Evolutionary conservation across 2,888 invertebrate species (phyloP), one percentile per base, ranked within the genome.

Genomic region (Steinernema hermaphroditum): DNA sequence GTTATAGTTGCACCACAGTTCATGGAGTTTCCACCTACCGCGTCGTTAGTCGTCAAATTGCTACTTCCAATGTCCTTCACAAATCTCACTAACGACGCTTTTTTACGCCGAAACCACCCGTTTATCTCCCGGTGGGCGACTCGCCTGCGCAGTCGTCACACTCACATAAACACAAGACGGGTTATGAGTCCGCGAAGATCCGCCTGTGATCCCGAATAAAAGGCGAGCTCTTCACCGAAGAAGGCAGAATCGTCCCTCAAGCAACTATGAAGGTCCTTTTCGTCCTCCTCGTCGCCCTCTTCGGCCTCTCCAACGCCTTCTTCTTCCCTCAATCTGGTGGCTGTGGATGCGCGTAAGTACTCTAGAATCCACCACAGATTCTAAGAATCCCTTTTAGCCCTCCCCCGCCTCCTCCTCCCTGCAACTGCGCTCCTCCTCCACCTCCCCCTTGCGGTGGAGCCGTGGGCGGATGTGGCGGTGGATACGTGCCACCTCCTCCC

Each of bases 331-430:
- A 62, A 19, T 14, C 41, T 32, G 72, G 68, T 27, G 37, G 37
- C 4, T 72, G 72, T 46, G 72, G 69, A 46, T 71, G 71, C 46
- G 22, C 29, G 71, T 57, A 44, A 27, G 71, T 43, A 8, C 43
- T 69, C 41, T n/a, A 12, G 37, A 69, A n/a, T 12, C 19, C 19
- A 2, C n/a, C 24, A 1, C 6, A 0, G 22, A 32, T 32, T 49
- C 29, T 41, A 12, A 16, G 37, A 14, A 41, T 16, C 43, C 49
- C 27, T 44, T 50, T 49, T 19, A 71, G 24, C 9, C 22, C 46
- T 57, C 29, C 24, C 2, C 43, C 34, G 12, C 24, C 22, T 24
- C 34, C 32, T 70, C 22, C 44, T 41, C 43, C 69, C 6, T 37
- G 43, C 43, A 2, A 14, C 12, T 54, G 46, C 69, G 46, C 24